These are phyloP conservation scores for Melanotaenia duboulayi DNA, from an alignment of 2,113 vertebrate genomes.

Conservation along the genomic window DNA sequence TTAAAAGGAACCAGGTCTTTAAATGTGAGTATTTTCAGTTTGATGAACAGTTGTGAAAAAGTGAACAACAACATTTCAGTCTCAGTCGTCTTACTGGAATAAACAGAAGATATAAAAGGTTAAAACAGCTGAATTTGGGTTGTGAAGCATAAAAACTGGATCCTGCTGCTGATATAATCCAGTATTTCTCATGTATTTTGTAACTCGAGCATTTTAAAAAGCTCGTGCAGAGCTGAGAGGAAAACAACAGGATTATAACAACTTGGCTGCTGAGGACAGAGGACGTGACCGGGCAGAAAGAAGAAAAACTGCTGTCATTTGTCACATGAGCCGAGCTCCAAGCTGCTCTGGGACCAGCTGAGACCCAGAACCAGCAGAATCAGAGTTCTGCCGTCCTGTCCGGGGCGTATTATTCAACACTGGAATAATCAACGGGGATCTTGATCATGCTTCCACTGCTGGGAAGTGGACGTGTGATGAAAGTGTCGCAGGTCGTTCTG, in stretches of 20 bases:
- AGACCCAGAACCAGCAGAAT: slow-evolving; percentile 25
- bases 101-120: too few relatives aligned
- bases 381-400: slow-evolving; percentile 9
- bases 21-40: too few relatives aligned
- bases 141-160: too few relatives aligned
- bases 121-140: too few relatives aligned
- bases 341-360: not conserved
- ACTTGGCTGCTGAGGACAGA: not conserved
- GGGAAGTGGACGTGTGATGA: slow-evolving; percentile 20
- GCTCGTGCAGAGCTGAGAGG: not conserved
- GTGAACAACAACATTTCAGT: too few relatives aligned
- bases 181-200: too few relatives aligned
- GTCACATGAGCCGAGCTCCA: not conserved
- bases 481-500: slow-evolving; percentile 42
- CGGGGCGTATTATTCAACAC: slow-evolving; percentile 31
- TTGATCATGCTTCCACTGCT: slow-evolving; percentile 3
- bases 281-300: not conserved
- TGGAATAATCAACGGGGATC: not conserved
- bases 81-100: too few relatives aligned
- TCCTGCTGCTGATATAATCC: too few relatives aligned
- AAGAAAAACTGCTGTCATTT: not conserved
- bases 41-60: too few relatives aligned
- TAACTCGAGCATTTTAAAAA: not conserved
- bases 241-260: slow-evolving; percentile 21
- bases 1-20: too few relatives aligned